Evolutionary conservation across 2,888 invertebrate species (phyloP), one percentile per base, ranked within the genome.

Genomic region (Lithophane socia): DNA sequence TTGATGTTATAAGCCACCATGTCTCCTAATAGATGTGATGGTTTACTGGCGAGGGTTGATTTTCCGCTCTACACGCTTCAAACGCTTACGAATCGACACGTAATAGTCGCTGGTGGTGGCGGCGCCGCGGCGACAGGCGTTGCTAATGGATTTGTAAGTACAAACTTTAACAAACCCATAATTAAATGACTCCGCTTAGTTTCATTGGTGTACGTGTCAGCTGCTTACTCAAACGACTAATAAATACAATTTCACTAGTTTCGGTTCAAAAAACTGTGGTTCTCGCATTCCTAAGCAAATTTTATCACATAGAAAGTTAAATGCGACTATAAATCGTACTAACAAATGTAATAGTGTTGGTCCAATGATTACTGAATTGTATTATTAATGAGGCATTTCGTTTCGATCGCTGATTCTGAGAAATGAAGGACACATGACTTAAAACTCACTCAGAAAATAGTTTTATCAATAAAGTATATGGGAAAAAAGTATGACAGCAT

Each of bases 91-190:
- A 98, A 98, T 94, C 97, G 99, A 87, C 99, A 99, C 97, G 98
- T 99, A 90, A 96, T 99, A 82, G 99, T 99, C 68, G 99, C 99
- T 83, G 99, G 99, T 74, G 99, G 99, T 74, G 99, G 99, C 80
- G 99, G 99, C 77, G 98, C 99, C 58, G 98, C 99, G 24, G 99
- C 99, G 94, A 99, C 99, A 66, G 99, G 99, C 74, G 99, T 99
- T 75, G 98, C 98, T 58, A 99, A 99, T 97, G 99, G 99, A 94
- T 99, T 99, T 97, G 99, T 99, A 97, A 98, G 98, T 98, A 88
- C 66, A 77, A 74, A 68, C 24, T 68, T 77, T 69, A 73, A 77
- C 68, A 24, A 67, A 75, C 74, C 72, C n/a, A 5, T 70, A 79
- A 82, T 82, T 85, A 73, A 75, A 72, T 72, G 77, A 72, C 73